These are phyloP conservation scores for Corydoras maculifer DNA, from an alignment of 2,113 vertebrate species.

Conservation along the genomic window DNA sequence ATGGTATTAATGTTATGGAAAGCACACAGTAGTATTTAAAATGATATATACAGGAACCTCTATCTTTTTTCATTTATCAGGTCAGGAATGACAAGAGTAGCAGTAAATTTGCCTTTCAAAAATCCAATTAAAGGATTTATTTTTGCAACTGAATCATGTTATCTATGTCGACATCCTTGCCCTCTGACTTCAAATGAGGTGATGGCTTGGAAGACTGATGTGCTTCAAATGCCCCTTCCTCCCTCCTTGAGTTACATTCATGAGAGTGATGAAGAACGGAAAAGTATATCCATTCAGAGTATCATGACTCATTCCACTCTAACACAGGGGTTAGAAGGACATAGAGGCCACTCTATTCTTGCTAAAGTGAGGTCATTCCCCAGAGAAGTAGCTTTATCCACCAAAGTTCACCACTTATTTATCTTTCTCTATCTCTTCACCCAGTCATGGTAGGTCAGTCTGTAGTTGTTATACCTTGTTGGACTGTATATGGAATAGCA, in stretches of 20 bases:
- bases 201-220: conserved; percentile 20
- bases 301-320: conserved; percentile 24
- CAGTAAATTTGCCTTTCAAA: conserved; percentile 35
- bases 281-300: conserved; percentile 7
- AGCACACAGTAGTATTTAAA: too few species aligned
- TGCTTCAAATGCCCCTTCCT: conserved; percentile 19
- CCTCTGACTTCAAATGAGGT: conserved; percentile 27
- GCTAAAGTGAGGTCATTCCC: conserved; percentile 16
- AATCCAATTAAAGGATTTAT: conserved; percentile 37
- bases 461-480: conserved; percentile 25
- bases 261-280: conserved; percentile 13
- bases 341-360: conserved; percentile 3
- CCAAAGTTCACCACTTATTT: not conserved
- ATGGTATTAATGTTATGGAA: too few species aligned
- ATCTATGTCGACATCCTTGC: conserved; percentile 35
- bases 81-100: conserved; percentile 42
- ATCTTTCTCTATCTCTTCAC: not conserved
- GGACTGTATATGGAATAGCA: conserved; percentile 45
- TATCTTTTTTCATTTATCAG: conserved; percentile 12
- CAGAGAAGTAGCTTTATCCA: conserved; percentile 1
- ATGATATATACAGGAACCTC: too few species aligned
- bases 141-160: conserved; percentile 9
- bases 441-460: conserved; percentile 30
- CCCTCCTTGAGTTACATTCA: conserved; percentile 23
- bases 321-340: not conserved